phyloP scores from a whole-genome alignment of 2,888 invertebrate species.

The Chymomyza fuscimana region DNA sequence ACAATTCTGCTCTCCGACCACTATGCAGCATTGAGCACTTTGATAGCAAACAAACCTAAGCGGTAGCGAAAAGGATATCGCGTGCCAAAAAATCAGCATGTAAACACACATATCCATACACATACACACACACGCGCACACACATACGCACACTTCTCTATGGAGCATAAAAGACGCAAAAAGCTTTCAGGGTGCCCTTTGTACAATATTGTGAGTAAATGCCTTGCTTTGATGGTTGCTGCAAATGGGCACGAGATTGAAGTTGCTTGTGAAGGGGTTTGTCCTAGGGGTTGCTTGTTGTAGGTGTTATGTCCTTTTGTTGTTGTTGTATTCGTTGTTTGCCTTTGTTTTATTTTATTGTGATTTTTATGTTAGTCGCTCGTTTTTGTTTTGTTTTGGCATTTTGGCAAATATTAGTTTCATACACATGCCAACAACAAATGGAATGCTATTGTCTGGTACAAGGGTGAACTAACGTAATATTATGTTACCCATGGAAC shows the following conservation, averaged over 20 bases:
- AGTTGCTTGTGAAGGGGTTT: not conserved
- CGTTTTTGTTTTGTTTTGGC: slow-evolving; percentile 50
- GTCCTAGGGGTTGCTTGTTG: not conserved
- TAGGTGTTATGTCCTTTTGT: not conserved
- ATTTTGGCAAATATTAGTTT: slow-evolving; percentile 69
- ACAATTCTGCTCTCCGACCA: not conserved
- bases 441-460: slow-evolving; percentile 44
- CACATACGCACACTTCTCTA: not conserved
- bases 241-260: slow-evolving; percentile 16
- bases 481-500: not conserved
- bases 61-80: slow-evolving; percentile 67
- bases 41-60: slow-evolving; percentile 48
- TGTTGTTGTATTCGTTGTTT: slow-evolving; percentile 11
- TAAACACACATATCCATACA: slow-evolving; percentile 47
- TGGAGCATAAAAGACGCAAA: slow-evolving; percentile 23
- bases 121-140: slow-evolving; percentile 30
- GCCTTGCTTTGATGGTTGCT: slow-evolving; percentile 22
- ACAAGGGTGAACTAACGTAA: not conserved
- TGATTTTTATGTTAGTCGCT: slow-evolving; percentile 57
- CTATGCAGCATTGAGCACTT: slow-evolving; percentile 32
- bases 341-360: slow-evolving; percentile 60
- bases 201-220: slow-evolving; percentile 24
- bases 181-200: slow-evolving; percentile 53
- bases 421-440: slow-evolving; percentile 37
- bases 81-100: slow-evolving; percentile 70